Percentiles rank a stretch among this genome's conserved stretches.
Conservation (phyloP, 2,113 vertebrate genomes). For the Propithecus coquereli region DNA sequence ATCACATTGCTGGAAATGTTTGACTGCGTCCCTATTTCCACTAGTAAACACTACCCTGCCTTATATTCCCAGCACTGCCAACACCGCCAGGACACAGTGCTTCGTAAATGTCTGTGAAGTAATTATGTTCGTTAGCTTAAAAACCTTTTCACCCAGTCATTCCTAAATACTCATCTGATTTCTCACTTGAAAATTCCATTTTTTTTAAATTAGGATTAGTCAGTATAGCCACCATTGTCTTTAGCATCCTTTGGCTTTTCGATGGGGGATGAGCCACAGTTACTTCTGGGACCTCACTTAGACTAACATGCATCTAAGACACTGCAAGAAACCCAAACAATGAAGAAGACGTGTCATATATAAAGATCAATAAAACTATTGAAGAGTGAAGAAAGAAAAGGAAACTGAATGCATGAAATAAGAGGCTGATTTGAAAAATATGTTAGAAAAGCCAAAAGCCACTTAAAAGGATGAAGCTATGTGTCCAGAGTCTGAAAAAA, state of each 20-base stretch:
- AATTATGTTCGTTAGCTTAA: not conserved
- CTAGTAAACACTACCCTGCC: not conserved
- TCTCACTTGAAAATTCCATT: not conserved
- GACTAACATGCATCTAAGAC: not conserved
- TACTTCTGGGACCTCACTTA: not conserved
- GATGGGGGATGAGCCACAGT: not conserved
- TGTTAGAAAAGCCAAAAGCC: not conserved
- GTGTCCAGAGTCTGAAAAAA: not conserved
- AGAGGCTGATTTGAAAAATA: not conserved
- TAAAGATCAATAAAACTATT: not conserved
- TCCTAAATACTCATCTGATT: not conserved
- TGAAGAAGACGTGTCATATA: not conserved
- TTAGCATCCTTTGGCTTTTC: not conserved
- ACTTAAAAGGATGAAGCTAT: not conserved
- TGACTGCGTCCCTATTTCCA: not conserved
- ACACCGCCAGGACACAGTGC: not conserved
- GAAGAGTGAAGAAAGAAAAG: not conserved
- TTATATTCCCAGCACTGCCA: not conserved
- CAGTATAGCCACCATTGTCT: not conserved
- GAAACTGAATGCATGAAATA: not conserved
- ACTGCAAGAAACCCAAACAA: not conserved
- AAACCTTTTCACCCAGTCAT: not conserved
- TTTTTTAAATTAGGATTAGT: not conserved
- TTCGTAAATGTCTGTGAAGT: not conserved
- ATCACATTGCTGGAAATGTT: not conserved